Conservation (phyloP, 2,797 vertebrate species). For the Phylloscopus collybita region DNA sequence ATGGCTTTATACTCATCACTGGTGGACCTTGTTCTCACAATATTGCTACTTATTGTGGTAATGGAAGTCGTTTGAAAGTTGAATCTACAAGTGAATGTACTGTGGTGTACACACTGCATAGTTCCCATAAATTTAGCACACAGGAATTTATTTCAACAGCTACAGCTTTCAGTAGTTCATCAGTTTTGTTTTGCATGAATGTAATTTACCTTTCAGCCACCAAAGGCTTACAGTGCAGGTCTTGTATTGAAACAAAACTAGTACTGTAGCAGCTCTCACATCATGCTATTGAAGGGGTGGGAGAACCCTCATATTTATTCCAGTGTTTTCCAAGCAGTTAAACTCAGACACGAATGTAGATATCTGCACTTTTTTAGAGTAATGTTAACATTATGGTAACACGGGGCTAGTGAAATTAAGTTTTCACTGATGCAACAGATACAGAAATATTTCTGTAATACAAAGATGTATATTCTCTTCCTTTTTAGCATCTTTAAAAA, state of each 20-base stretch:
- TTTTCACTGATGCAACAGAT: constrained; percentile 20
- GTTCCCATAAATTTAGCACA: constrained; percentile 68
- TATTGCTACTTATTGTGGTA: constrained; percentile 47
- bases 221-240: constrained; percentile 70
- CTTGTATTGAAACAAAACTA: constrained; percentile 79
- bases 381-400: constrained; percentile 50
- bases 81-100: constrained; percentile 54
- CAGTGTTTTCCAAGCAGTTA: constrained; percentile 73
- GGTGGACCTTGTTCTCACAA: constrained; percentile 49
- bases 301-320: constrained; percentile 55
- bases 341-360: constrained; percentile 59
- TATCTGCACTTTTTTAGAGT: constrained; percentile 56
- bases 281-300: constrained; percentile 31
- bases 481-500: constrained; percentile 10
- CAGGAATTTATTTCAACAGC: constrained; percentile 74
- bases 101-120: constrained; percentile 55
- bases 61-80: constrained; percentile 47
- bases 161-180: constrained; percentile 76
- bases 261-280: constrained; percentile 76
- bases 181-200: constrained; percentile 74
- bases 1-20: constrained; percentile 9
- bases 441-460: constrained; percentile 13
- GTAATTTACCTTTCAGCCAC: constrained; percentile 76
- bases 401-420: constrained; percentile 38
- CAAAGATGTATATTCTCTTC: not conserved